Evolutionary conservation across 2,888 invertebrate species (phyloP), one percentile per base, ranked within the genome.

Genomic region (Smittia aterrima): DNA sequence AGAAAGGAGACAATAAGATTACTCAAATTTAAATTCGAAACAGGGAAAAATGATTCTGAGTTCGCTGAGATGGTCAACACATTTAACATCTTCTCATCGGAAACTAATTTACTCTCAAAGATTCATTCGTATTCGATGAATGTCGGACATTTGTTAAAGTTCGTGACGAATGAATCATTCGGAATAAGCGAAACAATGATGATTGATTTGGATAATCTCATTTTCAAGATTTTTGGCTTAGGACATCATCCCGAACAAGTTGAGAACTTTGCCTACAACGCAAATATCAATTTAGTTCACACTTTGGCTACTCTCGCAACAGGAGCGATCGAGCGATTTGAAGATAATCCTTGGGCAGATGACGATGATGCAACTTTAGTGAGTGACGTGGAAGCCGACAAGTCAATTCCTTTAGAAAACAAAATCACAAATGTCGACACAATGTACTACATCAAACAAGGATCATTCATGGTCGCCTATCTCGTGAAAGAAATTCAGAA

Each of bases 41-140:
- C n/a, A n/a, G n/a, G n/a, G n/a, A n/a, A n/a, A n/a, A 75, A 75
- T 53, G 76, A 76, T 41, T 68, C 54, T n/a, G 79, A 82, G 47
- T 77, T 85, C 1, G 82, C 81, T 53, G 66, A 77, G 0, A 47
- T n/a, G n/a, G 11, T 47, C n/a, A 77, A 79, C 11, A 79, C 79
- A 68, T 81, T 82, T 62, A 80, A 80, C n/a, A 79, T 80, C 54
- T 76, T 83, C 0, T 81, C 81, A 67, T 78, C 80, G 0, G 79
- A 81, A 1, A 78, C 77, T 54, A 82, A 82, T 76, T 82, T 81
- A 70, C 82, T 80, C 74, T 73, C 77, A 22, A 79, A 81, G 32
- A 81, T 83, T 75, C 80, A 79, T 18, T 77, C 77, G 3, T 80
- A 82, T 70, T 75, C 80, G 1, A 79, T 79, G 1, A 82, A 83